Percentiles rank a stretch among this genome's conserved stretches.
Evolutionary conservation across 2,888 invertebrate genomes (phyloP).

Genomic region (Nasonia oneida): DNA sequence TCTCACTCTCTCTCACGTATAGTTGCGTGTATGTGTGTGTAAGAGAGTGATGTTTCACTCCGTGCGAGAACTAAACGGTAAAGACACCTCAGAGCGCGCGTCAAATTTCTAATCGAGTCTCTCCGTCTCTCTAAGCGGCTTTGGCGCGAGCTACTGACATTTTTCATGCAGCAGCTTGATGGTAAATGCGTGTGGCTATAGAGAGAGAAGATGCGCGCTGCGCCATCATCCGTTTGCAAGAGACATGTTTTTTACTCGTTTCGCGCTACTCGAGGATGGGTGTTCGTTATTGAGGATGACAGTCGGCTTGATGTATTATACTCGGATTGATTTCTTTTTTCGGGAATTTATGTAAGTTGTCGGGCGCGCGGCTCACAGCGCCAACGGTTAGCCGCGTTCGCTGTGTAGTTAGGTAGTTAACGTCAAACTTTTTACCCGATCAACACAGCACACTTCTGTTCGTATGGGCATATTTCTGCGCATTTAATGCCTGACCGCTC

Average conservation of each 20-base stretch:
- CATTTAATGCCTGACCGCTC: neutral
- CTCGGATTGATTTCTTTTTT: neutral
- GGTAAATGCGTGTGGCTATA: neutral
- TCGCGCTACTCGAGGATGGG: neutral
- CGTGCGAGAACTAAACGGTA: slow-evolving; percentile 33
- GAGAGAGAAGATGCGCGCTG: neutral
- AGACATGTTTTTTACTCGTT: neutral
- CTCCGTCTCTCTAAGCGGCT: slow-evolving; percentile 1
- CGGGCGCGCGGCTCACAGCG: neutral
- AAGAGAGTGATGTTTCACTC: slow-evolving; percentile 54
- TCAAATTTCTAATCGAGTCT: slow-evolving; percentile 56
- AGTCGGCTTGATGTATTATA: neutral
- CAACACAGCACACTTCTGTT: neutral
- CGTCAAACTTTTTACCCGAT: neutral
- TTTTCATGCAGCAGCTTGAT: neutral
- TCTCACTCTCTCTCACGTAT: slow-evolving; percentile 4
- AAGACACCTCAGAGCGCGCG: slow-evolving; percentile 32
- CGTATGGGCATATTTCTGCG: neutral
- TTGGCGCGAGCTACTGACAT: slow-evolving; percentile 20
- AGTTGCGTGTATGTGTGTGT: neutral
- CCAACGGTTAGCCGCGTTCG: neutral
- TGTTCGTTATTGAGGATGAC: neutral
- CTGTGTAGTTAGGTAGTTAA: neutral
- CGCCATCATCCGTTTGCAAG: neutral
- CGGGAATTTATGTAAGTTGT: neutral